phyloP scores from a whole-genome alignment of 2,113 vertebrate species.

The Caretta caretta region DNA sequence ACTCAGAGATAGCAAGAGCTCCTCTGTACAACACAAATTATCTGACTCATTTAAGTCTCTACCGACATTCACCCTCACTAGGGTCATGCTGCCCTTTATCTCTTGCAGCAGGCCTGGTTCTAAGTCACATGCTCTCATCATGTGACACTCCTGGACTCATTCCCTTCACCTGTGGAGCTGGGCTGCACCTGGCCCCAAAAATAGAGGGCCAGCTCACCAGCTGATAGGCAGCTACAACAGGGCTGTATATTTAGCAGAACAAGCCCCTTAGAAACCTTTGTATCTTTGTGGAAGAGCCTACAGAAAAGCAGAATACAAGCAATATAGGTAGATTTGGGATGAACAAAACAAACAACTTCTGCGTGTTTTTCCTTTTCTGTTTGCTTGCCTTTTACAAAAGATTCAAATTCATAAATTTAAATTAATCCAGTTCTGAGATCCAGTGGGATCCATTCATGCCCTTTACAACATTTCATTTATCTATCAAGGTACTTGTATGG shows the following conservation, averaged over 20 bases:
- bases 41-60: neutral
- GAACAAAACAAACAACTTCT: slow-evolving; percentile 4
- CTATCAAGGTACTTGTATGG: neutral
- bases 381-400: neutral
- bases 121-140: neutral
- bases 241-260: neutral
- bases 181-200: neutral
- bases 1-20: neutral
- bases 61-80: neutral
- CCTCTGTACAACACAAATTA: neutral
- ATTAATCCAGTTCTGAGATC: neutral
- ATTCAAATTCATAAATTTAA: neutral
- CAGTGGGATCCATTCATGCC: neutral
- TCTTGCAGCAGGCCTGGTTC: neutral
- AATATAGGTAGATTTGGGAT: neutral
- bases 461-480: neutral
- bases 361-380: neutral
- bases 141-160: neutral
- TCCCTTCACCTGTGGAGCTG: neutral
- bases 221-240: neutral
- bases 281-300: neutral
- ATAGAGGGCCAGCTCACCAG: neutral
- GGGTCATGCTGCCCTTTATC: neutral
- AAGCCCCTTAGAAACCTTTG: neutral
- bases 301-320: neutral